A percentile compares a stretch with the other conserved stretches of the same genome.
Evolutionary conservation across 2,888 invertebrate species (phyloP).

Genomic region (Athalia cordata): DNA sequence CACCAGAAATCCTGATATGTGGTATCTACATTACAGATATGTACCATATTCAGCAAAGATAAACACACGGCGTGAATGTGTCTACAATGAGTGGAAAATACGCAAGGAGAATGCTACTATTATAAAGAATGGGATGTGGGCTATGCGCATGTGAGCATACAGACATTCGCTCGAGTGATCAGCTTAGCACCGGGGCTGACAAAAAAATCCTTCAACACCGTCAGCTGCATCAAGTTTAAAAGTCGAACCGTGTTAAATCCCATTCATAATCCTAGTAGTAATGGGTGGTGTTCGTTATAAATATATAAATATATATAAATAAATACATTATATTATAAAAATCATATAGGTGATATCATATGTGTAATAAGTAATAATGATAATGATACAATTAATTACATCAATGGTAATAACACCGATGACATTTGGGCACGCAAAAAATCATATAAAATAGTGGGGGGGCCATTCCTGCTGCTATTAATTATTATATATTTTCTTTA

Average conservation of each 20-base stretch:
- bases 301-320: slow-evolving; percentile 68
- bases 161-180: slow-evolving; percentile 61
- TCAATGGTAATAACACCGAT: slow-evolving; percentile 56
- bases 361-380: slow-evolving; percentile 69
- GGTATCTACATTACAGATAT: slow-evolving; percentile 64
- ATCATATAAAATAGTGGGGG: slow-evolving; percentile 72
- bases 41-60: slow-evolving; percentile 69
- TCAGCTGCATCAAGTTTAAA: slow-evolving; percentile 26
- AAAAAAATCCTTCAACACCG: slow-evolving; percentile 25
- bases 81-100: slow-evolving; percentile 63
- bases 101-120: slow-evolving; percentile 46
- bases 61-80: slow-evolving; percentile 65
- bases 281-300: slow-evolving; percentile 73
- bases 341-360: slow-evolving; percentile 71
- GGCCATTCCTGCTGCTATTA: slow-evolving; percentile 71
- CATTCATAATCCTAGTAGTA: slow-evolving; percentile 73
- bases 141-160: slow-evolving; percentile 56
- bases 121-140: slow-evolving; percentile 65
- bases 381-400: slow-evolving; percentile 59
- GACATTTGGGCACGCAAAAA: slow-evolving; percentile 68
- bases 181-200: slow-evolving; percentile 18
- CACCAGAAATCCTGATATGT: slow-evolving; percentile 5
- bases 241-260: slow-evolving; percentile 56
- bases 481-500: slow-evolving; percentile 65
- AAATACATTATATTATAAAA: slow-evolving; percentile 68